phyloP scores from a whole-genome alignment of 2,113 vertebrate genomes.

The Entelurus aequoreus region DNA sequence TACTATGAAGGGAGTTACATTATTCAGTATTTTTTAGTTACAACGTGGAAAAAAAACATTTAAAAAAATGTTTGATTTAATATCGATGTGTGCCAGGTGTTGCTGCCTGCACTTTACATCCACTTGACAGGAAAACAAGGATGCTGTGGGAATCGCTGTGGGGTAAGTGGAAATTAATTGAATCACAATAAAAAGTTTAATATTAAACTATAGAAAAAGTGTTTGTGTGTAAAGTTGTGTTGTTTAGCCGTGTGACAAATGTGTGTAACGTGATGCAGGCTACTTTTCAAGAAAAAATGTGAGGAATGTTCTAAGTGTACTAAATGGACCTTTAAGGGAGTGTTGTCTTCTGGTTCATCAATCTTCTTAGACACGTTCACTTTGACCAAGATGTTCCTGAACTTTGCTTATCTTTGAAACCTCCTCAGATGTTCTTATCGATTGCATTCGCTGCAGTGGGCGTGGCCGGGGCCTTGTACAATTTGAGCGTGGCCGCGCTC shows the following conservation, averaged over 20 bases:
- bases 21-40: too few species aligned
- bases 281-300: neutral
- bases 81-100: slow-evolving; percentile 53
- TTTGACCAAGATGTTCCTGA: slow-evolving; percentile 1
- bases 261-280: neutral
- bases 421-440: slow-evolving; percentile 75
- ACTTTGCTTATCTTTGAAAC: neutral
- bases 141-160: slow-evolving; percentile 76
- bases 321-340: too few species aligned
- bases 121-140: slow-evolving; percentile 69
- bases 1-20: too few species aligned
- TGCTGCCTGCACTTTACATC: slow-evolving; percentile 74
- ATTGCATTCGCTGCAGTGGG: slow-evolving; percentile 72
- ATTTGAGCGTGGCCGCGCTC: slow-evolving; percentile 56
- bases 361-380: too few species aligned
- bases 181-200: too few species aligned
- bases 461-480: slow-evolving; percentile 68
- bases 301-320: neutral
- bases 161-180: slow-evolving; percentile 63
- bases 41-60: too few species aligned
- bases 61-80: neutral
- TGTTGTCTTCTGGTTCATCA: too few species aligned
- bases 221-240: too few species aligned
- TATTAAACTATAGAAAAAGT: too few species aligned
- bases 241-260: too few species aligned